These are phyloP conservation scores for Apolygus lucorum DNA, from an alignment of 1,140 invertebrate species.

Conservation along the genomic window DNA sequence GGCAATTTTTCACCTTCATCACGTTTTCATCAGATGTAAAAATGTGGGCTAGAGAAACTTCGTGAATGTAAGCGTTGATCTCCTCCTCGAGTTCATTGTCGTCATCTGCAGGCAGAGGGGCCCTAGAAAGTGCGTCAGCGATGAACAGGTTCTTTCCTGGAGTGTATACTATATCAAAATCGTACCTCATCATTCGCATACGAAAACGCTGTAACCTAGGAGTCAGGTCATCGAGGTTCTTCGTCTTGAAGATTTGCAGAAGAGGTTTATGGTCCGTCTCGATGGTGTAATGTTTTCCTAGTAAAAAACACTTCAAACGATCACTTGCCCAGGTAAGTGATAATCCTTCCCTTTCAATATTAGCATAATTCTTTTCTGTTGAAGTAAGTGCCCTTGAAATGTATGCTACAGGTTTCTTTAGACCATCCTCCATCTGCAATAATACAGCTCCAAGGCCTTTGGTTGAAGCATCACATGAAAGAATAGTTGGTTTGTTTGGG, in stretches of 20 bases:
- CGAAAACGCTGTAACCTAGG: not conserved
- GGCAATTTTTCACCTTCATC: not conserved
- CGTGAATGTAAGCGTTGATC: not conserved
- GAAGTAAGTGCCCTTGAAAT: not conserved
- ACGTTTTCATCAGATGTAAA: not conserved
- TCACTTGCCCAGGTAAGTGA: not conserved
- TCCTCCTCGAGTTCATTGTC: not conserved
- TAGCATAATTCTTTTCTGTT: not conserved
- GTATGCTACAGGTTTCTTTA: not conserved
- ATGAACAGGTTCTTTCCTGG: not conserved
- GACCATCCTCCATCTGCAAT: not conserved
- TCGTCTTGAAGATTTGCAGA: not conserved
- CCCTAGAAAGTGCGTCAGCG: not conserved
- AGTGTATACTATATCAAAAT: not conserved
- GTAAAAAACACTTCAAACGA: conserved; percentile 1
- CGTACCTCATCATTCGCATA: not conserved
- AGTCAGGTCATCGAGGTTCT: not conserved
- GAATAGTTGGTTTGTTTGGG: not conserved
- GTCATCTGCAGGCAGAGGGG: not conserved
- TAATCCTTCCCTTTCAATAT: not conserved
- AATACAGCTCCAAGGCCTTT: not conserved
- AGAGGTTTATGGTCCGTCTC: conserved; percentile 3
- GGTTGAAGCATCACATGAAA: not conserved
- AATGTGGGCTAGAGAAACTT: not conserved
- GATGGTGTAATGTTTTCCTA: not conserved